These are phyloP conservation scores for Enteromius treurensis DNA, from an alignment of 2,797 vertebrate genomes.

Conservation along the genomic window DNA sequence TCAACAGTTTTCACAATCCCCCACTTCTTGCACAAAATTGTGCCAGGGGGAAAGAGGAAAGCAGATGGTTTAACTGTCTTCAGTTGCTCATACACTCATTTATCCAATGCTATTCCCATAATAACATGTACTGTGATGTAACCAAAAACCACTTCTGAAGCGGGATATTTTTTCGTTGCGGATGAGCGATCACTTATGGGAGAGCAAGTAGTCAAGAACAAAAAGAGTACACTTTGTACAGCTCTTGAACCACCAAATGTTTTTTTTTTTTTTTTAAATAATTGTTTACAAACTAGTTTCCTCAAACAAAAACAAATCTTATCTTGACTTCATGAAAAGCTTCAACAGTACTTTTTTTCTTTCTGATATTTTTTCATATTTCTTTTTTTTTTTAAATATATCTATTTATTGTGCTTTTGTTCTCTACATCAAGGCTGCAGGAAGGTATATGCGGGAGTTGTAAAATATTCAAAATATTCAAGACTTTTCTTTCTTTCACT, in stretches of 20 bases:
- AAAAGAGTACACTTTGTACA: not conserved
- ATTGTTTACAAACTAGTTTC: not conserved
- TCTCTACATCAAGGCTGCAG: not conserved
- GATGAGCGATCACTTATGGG: not conserved
- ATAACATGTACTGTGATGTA: conserved; percentile 2
- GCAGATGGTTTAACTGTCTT: not conserved
- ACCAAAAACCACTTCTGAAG: conserved; percentile 19
- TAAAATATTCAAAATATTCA: not conserved
- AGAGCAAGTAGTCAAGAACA: not conserved
- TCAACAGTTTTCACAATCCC: not conserved
- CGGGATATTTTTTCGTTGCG: not conserved
- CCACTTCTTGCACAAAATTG: conserved; percentile 12
- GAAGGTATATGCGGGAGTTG: no score
- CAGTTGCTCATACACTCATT: not conserved
- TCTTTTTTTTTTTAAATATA: no score
- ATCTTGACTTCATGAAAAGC: not conserved
- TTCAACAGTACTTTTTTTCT: not conserved
- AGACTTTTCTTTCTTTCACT: not conserved
- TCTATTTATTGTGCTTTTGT: not conserved
- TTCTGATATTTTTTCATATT: not conserved
- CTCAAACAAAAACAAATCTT: not conserved
- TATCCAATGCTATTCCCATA: conserved; percentile 21
- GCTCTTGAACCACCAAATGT: not conserved
- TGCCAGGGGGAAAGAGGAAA: conserved; percentile 8
- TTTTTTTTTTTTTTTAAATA: no score